phyloP scores from a whole-genome alignment of 2,888 invertebrate species.

The Eucriotettix oculatus region DNA sequence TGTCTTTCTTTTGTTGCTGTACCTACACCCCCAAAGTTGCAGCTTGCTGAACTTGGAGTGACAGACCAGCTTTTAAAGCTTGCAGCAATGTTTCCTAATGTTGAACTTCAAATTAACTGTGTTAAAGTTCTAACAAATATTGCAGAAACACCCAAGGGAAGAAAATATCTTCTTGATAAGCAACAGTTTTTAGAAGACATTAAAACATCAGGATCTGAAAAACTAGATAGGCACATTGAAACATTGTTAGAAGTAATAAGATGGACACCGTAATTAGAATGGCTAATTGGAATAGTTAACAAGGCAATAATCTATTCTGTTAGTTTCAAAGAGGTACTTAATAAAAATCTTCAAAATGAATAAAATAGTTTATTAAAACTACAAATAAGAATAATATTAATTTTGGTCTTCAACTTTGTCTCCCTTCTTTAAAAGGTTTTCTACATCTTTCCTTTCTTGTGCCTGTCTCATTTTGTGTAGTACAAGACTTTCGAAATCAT shows the following conservation, averaged over 20 bases:
- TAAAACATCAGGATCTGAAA: neutral
- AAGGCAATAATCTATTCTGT: neutral
- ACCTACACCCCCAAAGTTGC: slow-evolving; percentile 20
- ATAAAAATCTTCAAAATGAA: neutral
- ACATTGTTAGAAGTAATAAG: neutral
- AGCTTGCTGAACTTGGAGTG: slow-evolving; percentile 19
- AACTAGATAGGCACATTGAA: neutral
- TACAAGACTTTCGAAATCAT: slow-evolving; percentile 67
- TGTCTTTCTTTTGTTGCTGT: slow-evolving; percentile 24
- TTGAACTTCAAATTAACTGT: neutral
- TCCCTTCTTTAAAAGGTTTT: slow-evolving; percentile 52
- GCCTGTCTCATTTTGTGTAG: slow-evolving; percentile 67
- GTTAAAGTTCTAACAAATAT: slow-evolving; percentile 2
- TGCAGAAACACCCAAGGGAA: neutral
- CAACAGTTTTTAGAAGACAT: neutral
- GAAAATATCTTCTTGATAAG: neutral
- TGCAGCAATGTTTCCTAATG: slow-evolving; percentile 11
- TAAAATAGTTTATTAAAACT: neutral
- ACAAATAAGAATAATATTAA: neutral
- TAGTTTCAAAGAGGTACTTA: neutral
- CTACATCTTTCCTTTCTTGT: slow-evolving; percentile 62
- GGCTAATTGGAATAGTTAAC: too few relatives aligned
- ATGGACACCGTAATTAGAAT: slow-evolving; percentile 15
- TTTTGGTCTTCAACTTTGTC: neutral
- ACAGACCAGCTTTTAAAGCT: slow-evolving; percentile 18